Evolutionary conservation across 2,888 invertebrate species (phyloP), one percentile per base, ranked within the genome.

Genomic region (Coecobrya sp.): DNA sequence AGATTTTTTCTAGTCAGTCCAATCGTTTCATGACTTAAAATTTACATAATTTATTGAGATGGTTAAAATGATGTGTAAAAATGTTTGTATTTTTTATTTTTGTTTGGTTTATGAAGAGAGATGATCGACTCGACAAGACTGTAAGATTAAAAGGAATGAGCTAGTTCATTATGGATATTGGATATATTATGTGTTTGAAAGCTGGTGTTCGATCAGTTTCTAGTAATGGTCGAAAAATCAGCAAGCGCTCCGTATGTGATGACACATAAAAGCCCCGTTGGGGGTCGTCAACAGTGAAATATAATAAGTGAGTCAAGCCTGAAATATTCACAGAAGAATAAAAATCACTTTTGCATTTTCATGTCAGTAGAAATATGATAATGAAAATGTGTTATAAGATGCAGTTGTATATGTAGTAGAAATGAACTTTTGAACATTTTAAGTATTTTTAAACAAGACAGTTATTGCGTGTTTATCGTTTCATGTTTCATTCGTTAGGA

Each of bases 231-330:
- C 73, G 73, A 73, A 73, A 73, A 73, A 27, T 73, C 73, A 73
- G 73, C 73, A 73, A n/a, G 73, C 42, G 73, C 73, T 10, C n/a
- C 73, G 13, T 27, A 73, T 73, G 42, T 0, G 73, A 73, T 42
- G 73, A 22, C 73, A 73, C 73, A 73, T 73, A 73, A 73, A 45
- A 73, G 42, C 73, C n/a, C 73, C 19, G 73, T n/a, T 73, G 73
- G 73, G 42, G 73, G 73, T 73, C 30, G 19, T n/a, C n/a, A 36
- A 30, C 30, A 30, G 30, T 10, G n/a, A 73, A n/a, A 8, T 36
- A 4, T 27, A n/a, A 42, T 45, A 30, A 42, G 73, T 73, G 73
- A 42, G 73, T 73, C 65, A 19, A 19, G 42, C 16, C 19, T 42
- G 42, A 73, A 68, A 68, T 30, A 68, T 68, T 27, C 30, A 30